These are phyloP conservation scores for Laspeyria flexula DNA, from an alignment of 2,888 invertebrate species.

Conservation along the genomic window DNA sequence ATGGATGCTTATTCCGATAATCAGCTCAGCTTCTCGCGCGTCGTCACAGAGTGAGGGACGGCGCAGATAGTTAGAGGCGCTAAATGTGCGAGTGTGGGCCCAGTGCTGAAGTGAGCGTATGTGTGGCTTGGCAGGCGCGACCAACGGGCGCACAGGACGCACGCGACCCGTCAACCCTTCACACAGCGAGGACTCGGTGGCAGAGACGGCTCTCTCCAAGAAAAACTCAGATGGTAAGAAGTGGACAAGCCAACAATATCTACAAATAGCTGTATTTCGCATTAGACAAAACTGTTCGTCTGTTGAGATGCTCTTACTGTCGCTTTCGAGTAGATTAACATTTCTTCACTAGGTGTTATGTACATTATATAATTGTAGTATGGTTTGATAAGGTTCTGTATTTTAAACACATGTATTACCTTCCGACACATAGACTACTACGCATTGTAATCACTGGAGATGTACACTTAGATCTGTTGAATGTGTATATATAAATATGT, in stretches of 20 bases:
- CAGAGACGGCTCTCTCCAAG: conserved; percentile 92
- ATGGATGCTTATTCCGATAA: not conserved
- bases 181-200: conserved; percentile 93
- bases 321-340: conserved; percentile 66
- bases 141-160: conserved; percentile 73
- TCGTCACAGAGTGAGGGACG: not conserved
- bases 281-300: conserved; percentile 62
- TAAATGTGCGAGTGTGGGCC: conserved; percentile 33
- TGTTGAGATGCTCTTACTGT: conserved; percentile 70
- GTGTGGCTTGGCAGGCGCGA: conserved; percentile 82
- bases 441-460: conserved; percentile 43
- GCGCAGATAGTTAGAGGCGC: conserved; percentile 13
- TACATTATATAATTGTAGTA: conserved; percentile 42
- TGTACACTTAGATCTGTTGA: conserved; percentile 45
- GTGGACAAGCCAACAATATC: conserved; percentile 49
- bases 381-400: conserved; percentile 45
- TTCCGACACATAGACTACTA: conserved; percentile 43
- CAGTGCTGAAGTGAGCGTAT: conserved; percentile 77
- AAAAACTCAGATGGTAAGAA: conserved; percentile 94
- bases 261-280: conserved; percentile 58
- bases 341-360: conserved; percentile 53
- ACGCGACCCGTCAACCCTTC: conserved; percentile 87
- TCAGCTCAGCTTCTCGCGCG: conserved; percentile 1
- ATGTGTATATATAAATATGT: conserved; percentile 31
- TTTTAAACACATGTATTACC: conserved; percentile 48